Conservation (phyloP, 2,797 vertebrate species). For the Smutsia gigantea region DNA sequence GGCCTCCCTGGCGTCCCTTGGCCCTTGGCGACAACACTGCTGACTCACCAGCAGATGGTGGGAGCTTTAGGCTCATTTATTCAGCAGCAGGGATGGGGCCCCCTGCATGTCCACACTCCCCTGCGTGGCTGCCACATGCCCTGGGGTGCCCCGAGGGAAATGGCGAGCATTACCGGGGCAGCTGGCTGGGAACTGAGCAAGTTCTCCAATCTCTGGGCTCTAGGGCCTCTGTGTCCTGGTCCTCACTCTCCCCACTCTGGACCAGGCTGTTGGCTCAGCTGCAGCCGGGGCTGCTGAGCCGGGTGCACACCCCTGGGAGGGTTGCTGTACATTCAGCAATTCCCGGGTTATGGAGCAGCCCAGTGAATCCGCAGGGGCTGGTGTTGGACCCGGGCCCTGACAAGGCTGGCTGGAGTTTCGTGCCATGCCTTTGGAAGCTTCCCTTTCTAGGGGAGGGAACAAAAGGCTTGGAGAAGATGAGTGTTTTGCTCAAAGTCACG, state of each 20-base stretch:
- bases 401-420: constrained; percentile 14
- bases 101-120: too few relatives aligned
- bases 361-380: background rate
- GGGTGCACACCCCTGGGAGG: background rate
- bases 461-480: background rate
- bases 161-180: rapidly evolving
- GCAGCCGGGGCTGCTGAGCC: background rate
- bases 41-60: background rate
- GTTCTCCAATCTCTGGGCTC: background rate
- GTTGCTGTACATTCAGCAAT: background rate
- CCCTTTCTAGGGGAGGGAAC: background rate
- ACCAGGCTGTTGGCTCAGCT: background rate
- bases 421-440: background rate
- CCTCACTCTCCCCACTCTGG: background rate
- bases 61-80: background rate
- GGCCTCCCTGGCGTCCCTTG: background rate
- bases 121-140: rapidly evolving
- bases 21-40: background rate
- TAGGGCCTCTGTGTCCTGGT: background rate
- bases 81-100: background rate
- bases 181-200: background rate
- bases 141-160: too few relatives aligned
- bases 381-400: background rate
- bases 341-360: background rate
- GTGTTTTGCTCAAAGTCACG: background rate